phyloP scores from a whole-genome alignment of 2,888 invertebrate species.

The Dioctria rufipes region DNA sequence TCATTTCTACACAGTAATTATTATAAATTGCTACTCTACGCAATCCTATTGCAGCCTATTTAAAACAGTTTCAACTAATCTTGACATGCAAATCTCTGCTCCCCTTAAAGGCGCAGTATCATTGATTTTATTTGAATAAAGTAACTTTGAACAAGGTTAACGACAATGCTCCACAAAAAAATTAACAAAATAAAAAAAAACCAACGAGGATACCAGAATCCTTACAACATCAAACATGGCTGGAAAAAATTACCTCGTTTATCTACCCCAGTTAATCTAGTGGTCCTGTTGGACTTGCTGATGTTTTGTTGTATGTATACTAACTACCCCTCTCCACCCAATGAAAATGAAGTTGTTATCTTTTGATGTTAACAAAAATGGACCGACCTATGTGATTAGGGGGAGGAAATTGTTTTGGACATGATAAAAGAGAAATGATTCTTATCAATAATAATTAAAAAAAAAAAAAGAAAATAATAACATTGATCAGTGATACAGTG shows the following conservation, averaged over 20 bases:
- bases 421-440: slow-evolving; percentile 53
- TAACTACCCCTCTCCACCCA: not conserved
- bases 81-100: no score
- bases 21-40: no score
- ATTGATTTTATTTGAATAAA: slow-evolving; percentile 8
- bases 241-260: slow-evolving; percentile 49
- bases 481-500: not conserved
- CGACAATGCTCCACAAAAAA: not conserved
- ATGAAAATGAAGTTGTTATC: slow-evolving; percentile 4
- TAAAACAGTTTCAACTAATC: no score
- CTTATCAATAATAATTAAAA: slow-evolving; percentile 21
- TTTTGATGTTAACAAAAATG: slow-evolving; percentile 47
- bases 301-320: not conserved
- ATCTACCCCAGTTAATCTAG: slow-evolving; percentile 54
- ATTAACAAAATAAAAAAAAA: no score
- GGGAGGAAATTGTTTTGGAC: slow-evolving; percentile 70
- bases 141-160: slow-evolving; percentile 25
- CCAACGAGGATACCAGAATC: slow-evolving; percentile 31
- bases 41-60: no score
- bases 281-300: slow-evolving; percentile 26
- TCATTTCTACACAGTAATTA: no score
- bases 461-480: no score
- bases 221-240: slow-evolving; percentile 49
- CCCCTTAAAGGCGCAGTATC: not conserved
- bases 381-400: slow-evolving; percentile 67